Conservation (phyloP, 1,140 invertebrate species). For the Danaus melanippus region DNA sequence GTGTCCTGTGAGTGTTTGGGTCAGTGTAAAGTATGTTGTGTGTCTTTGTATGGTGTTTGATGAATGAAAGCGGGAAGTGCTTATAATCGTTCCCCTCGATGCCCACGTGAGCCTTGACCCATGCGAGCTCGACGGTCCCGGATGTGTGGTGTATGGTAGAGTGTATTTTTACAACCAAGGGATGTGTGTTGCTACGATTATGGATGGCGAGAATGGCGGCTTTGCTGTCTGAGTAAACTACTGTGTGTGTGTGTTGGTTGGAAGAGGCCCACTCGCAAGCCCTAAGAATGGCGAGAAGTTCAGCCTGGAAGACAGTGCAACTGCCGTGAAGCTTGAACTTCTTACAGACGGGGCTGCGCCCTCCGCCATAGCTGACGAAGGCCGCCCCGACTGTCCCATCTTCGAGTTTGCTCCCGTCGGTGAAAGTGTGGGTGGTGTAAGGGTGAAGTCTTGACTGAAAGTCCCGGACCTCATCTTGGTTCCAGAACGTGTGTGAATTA, state of each 20-base stretch:
- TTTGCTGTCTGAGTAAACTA: constrained; percentile 4
- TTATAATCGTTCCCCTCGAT: constrained; percentile 10
- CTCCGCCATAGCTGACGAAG: constrained; percentile 1
- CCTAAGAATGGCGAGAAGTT: constrained; percentile 4
- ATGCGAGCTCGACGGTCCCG: constrained; percentile 4
- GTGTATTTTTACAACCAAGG: constrained; percentile 7
- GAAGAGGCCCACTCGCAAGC: not conserved
- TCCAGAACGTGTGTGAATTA: not conserved
- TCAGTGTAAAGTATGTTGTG: constrained; percentile 5
- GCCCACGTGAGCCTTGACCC: constrained; percentile 13
- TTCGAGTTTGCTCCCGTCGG: constrained; percentile 5
- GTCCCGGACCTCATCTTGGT: not conserved
- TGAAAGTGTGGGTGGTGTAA: not conserved
- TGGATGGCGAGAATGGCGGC: constrained; percentile 3
- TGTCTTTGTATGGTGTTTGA: too few relatives aligned
- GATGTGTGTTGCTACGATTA: constrained; percentile 7
- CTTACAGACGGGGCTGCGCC: not conserved
- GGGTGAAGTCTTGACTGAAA: not conserved
- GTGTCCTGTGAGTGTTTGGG: constrained; percentile 9
- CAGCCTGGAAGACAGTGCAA: constrained; percentile 11
- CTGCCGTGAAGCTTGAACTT: constrained; percentile 11
- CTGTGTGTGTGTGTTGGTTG: not conserved
- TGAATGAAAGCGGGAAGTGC: too few relatives aligned
- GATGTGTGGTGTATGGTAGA: not conserved
- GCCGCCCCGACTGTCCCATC: constrained; percentile 4